These are phyloP conservation scores for Notarius lentiginosus DNA, from an alignment of 2,113 vertebrate genomes.

Conservation along the genomic window DNA sequence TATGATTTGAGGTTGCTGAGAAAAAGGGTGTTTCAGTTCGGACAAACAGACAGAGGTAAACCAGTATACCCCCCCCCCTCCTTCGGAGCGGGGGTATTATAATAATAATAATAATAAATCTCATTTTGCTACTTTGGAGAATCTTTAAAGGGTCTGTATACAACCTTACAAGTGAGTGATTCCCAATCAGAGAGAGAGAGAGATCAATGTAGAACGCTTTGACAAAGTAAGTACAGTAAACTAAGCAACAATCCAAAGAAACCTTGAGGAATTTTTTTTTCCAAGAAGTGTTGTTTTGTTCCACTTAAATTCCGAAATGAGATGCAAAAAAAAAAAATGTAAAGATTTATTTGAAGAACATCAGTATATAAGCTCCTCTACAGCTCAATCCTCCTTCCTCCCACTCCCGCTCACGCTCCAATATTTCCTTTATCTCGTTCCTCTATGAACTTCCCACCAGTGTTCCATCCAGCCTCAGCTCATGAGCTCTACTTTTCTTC, in stretches of 20 bases:
- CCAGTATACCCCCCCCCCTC: too few relatives aligned
- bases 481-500: not conserved
- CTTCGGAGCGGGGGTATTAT: too few relatives aligned
- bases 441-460: slow-evolving; percentile 7
- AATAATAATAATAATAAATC: too few relatives aligned
- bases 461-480: not conserved
- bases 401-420: not conserved
- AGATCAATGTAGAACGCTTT: not conserved
- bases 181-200: not conserved
- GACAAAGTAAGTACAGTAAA: not conserved
- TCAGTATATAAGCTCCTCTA: not conserved
- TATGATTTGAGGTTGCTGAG: too few relatives aligned
- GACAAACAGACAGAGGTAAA: too few relatives aligned
- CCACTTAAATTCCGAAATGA: not conserved
- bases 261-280: not conserved
- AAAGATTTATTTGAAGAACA: slow-evolving; percentile 10
- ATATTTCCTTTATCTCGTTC: not conserved
- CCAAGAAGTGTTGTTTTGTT: not conserved
- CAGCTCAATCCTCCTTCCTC: not conserved
- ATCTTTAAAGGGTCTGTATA: not conserved
- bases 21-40: too few relatives aligned
- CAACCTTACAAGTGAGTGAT: not conserved
- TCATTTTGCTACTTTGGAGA: not conserved
- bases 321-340: not conserved
- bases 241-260: not conserved